Evolutionary conservation across 2,113 vertebrate genomes (phyloP).

Genomic region (Sialia sialis): DNA sequence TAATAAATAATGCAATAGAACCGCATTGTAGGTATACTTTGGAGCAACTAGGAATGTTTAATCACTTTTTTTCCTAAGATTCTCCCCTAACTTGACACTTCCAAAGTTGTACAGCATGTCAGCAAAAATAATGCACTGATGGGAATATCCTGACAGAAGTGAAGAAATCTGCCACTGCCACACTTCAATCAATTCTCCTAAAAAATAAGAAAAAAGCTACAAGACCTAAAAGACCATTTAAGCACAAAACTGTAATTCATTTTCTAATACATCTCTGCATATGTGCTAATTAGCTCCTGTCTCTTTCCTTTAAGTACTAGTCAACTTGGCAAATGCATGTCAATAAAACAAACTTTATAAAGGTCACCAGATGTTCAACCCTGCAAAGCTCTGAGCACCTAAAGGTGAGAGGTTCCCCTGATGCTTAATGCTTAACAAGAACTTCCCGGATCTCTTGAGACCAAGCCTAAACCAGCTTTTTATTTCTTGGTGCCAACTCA

Average conservation of each 20-base stretch:
- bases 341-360: neutral
- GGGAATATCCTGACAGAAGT: neutral
- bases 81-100: neutral
- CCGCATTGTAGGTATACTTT: neutral
- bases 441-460: rapidly evolving
- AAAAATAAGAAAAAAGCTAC: neutral
- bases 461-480: neutral
- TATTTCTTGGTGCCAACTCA: neutral
- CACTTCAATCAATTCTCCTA: neutral
- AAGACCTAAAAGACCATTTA: neutral
- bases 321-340: neutral
- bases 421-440: neutral
- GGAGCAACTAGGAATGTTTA: neutral
- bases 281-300: neutral
- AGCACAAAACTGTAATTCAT: neutral
- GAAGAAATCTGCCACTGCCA: neutral
- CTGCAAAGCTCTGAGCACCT: neutral
- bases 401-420: neutral
- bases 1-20: neutral
- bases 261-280: neutral
- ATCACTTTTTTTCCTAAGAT: neutral
- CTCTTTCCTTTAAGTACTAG: neutral
- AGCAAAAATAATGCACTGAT: neutral
- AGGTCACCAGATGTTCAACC: neutral
- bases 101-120: neutral